Evolutionary conservation across 92 coral and sea anemone species (phyloP), one percentile per base, ranked within the genome.

Genomic region (Ricordea florida): DNA sequence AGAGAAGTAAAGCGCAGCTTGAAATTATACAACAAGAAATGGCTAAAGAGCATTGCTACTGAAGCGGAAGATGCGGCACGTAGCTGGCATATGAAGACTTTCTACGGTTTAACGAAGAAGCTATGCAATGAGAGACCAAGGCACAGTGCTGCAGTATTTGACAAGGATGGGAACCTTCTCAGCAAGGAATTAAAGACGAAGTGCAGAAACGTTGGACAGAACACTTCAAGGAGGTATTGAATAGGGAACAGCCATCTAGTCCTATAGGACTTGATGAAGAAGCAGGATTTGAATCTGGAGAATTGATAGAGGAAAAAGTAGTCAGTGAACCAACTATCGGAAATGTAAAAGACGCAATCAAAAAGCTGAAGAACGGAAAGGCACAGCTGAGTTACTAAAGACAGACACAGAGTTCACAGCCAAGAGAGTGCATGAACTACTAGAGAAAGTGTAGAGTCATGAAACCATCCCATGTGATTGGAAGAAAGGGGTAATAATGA

Each of bases 1-100:
- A 43, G 48, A 33, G 85, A 84, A 49, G 83, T 82, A 59, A 82
- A 75, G 51, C 17, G 30, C 23, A 75, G 77, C 31, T 28, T 73
- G 24, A 77, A 55, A 38, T 5, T 32, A 37, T 47, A 83, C 33
- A 55, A 82, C 57, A 46, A 42, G 57, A 36, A 32, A 26, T 41
- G 55, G 65, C 8, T 82, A 10, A 42, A 75, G 10, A 46, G 13
- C 33, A 45, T 55, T 18, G 77, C 87, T 32, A 49, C 34, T 1
- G 67, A 82, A 18, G 88, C 78, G 18, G 69, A 75, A 23, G 78
- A 75, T 2, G 83, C 83, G 24, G 77, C 83, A 38, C 26, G 49
- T 22, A 75, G 48, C 16, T 57, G 48, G 26, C 2, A 66, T 23
- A 47, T 82, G 69, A 76, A 56, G 18, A 76, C 83, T 10, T 33